Base-by-base conservation (phyloP, 2,888 invertebrate genomes). In the Hydraecia micacea region DNA sequence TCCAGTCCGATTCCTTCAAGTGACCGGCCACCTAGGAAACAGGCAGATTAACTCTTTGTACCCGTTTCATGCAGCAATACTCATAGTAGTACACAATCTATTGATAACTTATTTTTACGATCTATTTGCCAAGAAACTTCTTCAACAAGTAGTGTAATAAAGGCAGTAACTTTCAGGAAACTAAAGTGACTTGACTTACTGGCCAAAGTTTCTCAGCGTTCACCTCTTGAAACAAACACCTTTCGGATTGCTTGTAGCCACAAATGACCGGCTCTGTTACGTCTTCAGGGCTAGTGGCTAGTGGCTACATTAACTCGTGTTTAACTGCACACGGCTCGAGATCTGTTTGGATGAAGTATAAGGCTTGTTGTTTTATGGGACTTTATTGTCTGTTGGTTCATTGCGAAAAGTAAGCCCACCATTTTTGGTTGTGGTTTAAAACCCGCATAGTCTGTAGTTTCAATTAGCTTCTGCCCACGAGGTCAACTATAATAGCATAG, bases 111-210 rank as follows among this genome's bases (percentile, higher is more conserved):
- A 73, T 70, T 55, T 67, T 69, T 72, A 79, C 58, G 60, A 75
- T 73, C 69, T 65, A n/a, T n/a, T 9, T 13, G 13, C 42, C 39
- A 32, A 70, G 67, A 58, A 63, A 72, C 36, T 66, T 79, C 49
- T 25, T 32, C 25, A 66, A 67, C 52, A 71, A 71, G 62, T 52
- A 55, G 58, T 32, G 70, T 60, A 63, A 77, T 73, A 71, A 75
- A 77, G 58, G 55, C 52, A 63, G 52, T 55, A 85, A 73, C 36
- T 70, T 75, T 85, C 65, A 39, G 52, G 32, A 36, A 79, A 60
- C 75, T 52, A 67, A 71, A 79, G 66, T 62, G 73, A 82, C 58
- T 81, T 79, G 75, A 82, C 77, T 75, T 87, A 86, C 86, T 87
- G 87, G 32, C 25, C 8, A 32, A 63, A 81, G 18, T 73, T 79